These are phyloP conservation scores for Hycleus phaleratus DNA, from an alignment of 1,140 invertebrate species.

Conservation along the genomic window DNA sequence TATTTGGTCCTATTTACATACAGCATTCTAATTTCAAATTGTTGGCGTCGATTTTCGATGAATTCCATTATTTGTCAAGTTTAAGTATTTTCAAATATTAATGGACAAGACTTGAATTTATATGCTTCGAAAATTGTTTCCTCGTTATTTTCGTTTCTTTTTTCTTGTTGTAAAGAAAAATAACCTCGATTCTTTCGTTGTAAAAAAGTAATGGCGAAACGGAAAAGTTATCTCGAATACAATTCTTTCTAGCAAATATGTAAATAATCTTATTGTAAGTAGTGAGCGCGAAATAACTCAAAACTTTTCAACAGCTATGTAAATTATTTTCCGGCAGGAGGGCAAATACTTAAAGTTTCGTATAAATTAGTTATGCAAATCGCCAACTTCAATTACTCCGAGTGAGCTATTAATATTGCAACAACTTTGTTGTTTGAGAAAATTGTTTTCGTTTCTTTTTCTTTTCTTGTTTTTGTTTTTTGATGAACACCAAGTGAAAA, in stretches of 20 bases:
- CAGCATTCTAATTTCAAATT: slow-evolving; percentile 12
- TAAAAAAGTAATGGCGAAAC: too few relatives aligned
- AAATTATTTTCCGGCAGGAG: slow-evolving; percentile 7
- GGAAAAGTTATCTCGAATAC: slow-evolving; percentile 1
- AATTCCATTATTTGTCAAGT: slow-evolving; percentile 13
- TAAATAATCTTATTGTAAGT: slow-evolving; percentile 16
- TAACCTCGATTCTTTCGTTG: too few relatives aligned
- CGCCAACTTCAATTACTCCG: slow-evolving; percentile 5
- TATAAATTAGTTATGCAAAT: slow-evolving; percentile 14
- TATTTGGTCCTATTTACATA: slow-evolving; percentile 1
- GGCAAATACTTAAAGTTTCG: slow-evolving; percentile 8
- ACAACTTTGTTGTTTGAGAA: not conserved
- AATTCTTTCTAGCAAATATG: slow-evolving; percentile 13
- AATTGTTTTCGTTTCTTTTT: not conserved
- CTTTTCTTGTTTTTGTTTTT: not conserved
- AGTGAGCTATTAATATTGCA: slow-evolving; percentile 1
- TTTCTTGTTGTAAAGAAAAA: too few relatives aligned
- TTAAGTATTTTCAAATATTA: not conserved
- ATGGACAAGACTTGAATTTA: too few relatives aligned
- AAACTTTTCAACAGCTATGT: slow-evolving; percentile 12
- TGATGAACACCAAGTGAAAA: too few relatives aligned
- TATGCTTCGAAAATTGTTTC: too few relatives aligned
- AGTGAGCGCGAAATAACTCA: slow-evolving; percentile 8
- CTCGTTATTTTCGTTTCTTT: too few relatives aligned
- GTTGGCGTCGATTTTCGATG: slow-evolving; percentile 5